Base-by-base conservation (phyloP, 2,113 vertebrate genomes). In the Typhlomys cinereus region DNA sequence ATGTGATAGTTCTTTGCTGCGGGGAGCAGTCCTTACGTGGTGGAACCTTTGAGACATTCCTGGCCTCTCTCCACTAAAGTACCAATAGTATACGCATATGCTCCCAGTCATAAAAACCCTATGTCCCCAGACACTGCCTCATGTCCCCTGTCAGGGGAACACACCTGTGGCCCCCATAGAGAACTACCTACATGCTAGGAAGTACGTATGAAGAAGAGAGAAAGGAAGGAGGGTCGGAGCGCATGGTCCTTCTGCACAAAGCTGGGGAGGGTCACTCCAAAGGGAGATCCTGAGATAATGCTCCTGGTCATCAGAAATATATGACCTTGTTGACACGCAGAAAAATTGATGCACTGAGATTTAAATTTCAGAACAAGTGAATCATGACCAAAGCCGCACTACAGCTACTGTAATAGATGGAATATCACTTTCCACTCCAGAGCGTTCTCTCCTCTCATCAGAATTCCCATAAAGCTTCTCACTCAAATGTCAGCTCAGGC, bases 281-380 rank as follows among this genome's bases (percentile, higher is more conserved):
- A 87, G 66, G 94, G 12, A 66, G 7, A 27, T 34, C 70, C 11
- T 52, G 44, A 20, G 34, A 62, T 11, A 36, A 12, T 44, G 14
- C 44, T 80, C 25, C 23, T 9, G 29, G 75, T 11, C 44, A 59
- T 73, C 34, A 39, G 29, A 66, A 85, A 79, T 64, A 39, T 20
- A 75, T n/a, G 36, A n/a, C 59, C 69, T 90, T 91, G 66, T 36
- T 15, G 31, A 75, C n/a, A 67, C 84, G 67, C 59, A 54, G 13
- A 83, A 82, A 75, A 79, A 70, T 74, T 29, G 67, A 48, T 89
- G 64, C 70, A 59, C 48, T 73, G 64, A 93, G 73, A 91, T 85
- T 78, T 82, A 74, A 79, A 88, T 74, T 85, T 91, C 81, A 87
- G 91, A 95, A 90, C 34, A 76, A 85, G 83, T 75, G 61, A 93